phyloP scores from a whole-genome alignment of 1,140 invertebrate genomes.

The Psilanteris sp. region DNA sequence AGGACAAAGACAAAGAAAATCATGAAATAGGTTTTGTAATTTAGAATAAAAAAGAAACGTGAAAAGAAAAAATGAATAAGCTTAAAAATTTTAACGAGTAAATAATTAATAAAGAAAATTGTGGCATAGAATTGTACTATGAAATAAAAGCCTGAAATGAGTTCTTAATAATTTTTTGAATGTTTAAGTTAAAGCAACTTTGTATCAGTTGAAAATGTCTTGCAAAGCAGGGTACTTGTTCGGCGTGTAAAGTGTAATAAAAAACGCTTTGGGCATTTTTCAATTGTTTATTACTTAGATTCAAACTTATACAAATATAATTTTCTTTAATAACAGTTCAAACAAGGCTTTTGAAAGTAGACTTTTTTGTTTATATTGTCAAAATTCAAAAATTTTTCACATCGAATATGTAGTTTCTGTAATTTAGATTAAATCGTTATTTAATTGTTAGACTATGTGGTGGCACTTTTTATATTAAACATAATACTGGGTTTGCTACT shows the following conservation, averaged over 20 bases:
- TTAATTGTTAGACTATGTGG: conserved; percentile 15
- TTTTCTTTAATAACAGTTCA: conserved; percentile 39
- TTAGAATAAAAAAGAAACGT: conserved; percentile 1
- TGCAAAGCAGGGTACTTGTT: conserved; percentile 34
- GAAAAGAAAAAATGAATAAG: not conserved
- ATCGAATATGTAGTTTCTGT: conserved; percentile 19
- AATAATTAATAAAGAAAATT: not conserved
- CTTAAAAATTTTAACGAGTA: not conserved
- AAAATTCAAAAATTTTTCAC: conserved; percentile 29
- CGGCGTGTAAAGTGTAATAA: conserved; percentile 32
- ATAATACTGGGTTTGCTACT: conserved; percentile 33
- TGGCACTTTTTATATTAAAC: conserved; percentile 22
- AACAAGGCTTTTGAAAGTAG: conserved; percentile 41
- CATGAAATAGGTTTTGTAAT: not conserved
- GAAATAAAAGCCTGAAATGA: conserved; percentile 6
- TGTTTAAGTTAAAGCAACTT: conserved; percentile 9
- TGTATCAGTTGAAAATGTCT: conserved; percentile 46
- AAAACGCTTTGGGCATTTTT: conserved; percentile 43
- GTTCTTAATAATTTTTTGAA: not conserved
- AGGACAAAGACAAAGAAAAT: conserved; percentile 37
- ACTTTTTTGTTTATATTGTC: conserved; percentile 23
- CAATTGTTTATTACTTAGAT: conserved; percentile 50
- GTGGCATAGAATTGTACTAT: not conserved
- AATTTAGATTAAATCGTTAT: conserved; percentile 25
- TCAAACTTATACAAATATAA: conserved; percentile 54